phyloP scores from a whole-genome alignment of 2,113 vertebrate genomes.

The Bos javanicus region DNA sequence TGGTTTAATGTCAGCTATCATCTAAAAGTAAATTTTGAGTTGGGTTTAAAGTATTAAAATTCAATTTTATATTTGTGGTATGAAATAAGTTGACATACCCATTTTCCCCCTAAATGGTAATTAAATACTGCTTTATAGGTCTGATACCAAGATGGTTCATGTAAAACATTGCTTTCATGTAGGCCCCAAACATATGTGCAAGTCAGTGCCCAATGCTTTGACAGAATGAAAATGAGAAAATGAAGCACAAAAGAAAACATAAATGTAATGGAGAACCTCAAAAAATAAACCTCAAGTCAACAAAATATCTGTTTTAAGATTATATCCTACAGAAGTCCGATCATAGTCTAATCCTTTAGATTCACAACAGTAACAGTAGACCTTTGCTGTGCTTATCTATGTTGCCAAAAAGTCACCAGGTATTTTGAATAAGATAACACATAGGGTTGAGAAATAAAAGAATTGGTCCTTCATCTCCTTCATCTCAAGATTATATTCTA shows the following conservation, averaged over 20 bases:
- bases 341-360: background rate
- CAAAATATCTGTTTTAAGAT: background rate
- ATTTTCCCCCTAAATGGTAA: background rate
- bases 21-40: background rate
- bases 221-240: background rate
- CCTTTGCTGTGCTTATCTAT: background rate
- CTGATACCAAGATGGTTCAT: background rate
- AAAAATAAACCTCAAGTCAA: background rate
- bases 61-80: background rate
- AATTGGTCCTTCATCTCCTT: background rate
- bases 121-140: background rate
- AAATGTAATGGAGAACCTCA: background rate
- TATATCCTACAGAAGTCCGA: background rate
- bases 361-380: background rate
- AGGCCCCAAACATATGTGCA: fast-evolving
- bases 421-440: background rate
- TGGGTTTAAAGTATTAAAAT: background rate
- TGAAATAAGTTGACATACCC: background rate
- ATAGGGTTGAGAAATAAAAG: background rate
- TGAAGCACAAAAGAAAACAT: background rate
- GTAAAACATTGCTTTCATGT: background rate
- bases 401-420: background rate
- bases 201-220: background rate
- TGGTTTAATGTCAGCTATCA: background rate
- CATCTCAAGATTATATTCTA: background rate